Evolutionary conservation across 2,797 vertebrate genomes (phyloP).

Genomic region (Melanotaenia boesemani): DNA sequence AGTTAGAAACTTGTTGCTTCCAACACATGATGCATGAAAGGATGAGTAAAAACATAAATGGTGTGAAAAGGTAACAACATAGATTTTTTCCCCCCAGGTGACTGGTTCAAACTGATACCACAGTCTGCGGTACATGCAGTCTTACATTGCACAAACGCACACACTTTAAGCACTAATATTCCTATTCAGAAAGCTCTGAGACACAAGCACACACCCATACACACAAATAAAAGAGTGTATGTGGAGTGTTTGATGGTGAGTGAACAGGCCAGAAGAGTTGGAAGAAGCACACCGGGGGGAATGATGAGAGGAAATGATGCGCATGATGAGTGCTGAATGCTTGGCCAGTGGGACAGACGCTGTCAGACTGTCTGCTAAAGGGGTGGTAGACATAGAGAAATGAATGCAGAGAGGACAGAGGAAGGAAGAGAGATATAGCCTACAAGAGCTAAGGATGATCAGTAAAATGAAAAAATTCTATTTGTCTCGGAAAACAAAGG

Average conservation of each 20-base stretch:
- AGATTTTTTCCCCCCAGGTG: not conserved
- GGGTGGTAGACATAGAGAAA: constrained; percentile 58
- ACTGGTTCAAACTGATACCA: constrained; percentile 19
- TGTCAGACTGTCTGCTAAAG: constrained; percentile 77
- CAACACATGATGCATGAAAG: not conserved
- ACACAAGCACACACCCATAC: constrained; percentile 19
- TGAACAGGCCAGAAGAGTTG: constrained; percentile 70
- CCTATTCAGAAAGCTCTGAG: not conserved
- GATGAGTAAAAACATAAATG: constrained; percentile 1
- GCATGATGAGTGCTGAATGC: constrained; percentile 81
- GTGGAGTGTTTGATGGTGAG: constrained; percentile 59
- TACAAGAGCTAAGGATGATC: constrained; percentile 46
- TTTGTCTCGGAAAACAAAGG: constrained; percentile 58
- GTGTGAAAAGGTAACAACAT: not conserved
- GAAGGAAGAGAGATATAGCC: constrained; percentile 45
- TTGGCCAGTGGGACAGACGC: constrained; percentile 79
- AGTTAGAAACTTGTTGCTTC: constrained; percentile 35
- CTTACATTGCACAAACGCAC: constrained; percentile 5
- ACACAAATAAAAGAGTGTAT: constrained; percentile 56
- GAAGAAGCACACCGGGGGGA: constrained; percentile 73
- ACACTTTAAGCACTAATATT: not conserved
- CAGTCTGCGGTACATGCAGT: not conserved
- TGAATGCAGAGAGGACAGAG: constrained; percentile 38
- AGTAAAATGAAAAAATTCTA: constrained; percentile 60
- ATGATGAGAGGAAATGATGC: constrained; percentile 81